A percentile compares a stretch with the other conserved stretches of the same genome.
Conservation (phyloP, 2,797 vertebrate species). For the Gambusia yucatana region DNA sequence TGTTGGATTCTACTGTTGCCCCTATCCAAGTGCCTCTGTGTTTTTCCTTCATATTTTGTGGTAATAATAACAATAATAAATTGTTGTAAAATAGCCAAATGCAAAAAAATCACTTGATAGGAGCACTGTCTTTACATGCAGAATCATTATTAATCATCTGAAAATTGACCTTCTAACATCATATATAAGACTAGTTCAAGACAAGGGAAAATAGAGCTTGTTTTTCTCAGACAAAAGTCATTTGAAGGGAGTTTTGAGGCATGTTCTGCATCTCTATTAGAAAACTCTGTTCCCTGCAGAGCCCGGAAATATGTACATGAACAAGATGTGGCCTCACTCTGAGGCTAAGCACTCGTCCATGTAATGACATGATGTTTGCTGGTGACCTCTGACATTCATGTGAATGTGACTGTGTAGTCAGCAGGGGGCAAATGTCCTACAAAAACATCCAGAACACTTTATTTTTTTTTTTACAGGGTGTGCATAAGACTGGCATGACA, state of each 20-base stretch:
- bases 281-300: slow-evolving; percentile 13
- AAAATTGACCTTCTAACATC: not conserved
- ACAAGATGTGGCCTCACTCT: slow-evolving; percentile 36
- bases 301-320: slow-evolving; percentile 47
- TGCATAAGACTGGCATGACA: no score
- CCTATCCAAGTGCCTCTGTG: no score
- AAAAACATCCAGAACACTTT: not conserved
- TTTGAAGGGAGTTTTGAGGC: slow-evolving; percentile 36
- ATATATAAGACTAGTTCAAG: slow-evolving; percentile 6
- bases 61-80: not conserved
- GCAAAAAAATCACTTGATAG: not conserved
- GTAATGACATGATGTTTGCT: slow-evolving; percentile 40
- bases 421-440: not conserved
- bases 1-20: no score
- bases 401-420: not conserved
- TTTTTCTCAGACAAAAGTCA: slow-evolving; percentile 4
- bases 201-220: slow-evolving; percentile 5
- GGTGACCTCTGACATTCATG: slow-evolving; percentile 29
- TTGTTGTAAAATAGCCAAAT: not conserved
- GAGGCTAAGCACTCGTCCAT: slow-evolving; percentile 22
- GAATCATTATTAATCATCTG: not conserved
- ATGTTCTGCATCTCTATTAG: slow-evolving; percentile 5
- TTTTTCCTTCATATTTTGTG: no score
- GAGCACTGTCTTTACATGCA: not conserved
- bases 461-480: no score